Conservation (phyloP, 1,140 invertebrate genomes). For the Conus ventricosus region DNA sequence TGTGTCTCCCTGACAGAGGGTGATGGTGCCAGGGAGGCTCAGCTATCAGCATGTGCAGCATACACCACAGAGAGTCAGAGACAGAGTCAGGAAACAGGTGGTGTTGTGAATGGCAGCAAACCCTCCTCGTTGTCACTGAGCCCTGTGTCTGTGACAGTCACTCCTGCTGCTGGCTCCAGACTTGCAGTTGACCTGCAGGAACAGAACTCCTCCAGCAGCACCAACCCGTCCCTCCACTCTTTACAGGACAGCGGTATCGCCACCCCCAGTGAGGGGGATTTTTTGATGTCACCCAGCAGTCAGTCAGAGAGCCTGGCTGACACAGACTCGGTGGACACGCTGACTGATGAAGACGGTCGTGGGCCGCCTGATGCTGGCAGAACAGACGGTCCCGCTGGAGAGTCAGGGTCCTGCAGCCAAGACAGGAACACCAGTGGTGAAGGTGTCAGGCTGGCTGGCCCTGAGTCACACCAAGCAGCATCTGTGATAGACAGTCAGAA, state of each 20-base stretch:
- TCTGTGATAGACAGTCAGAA: slow-evolving; percentile 21
- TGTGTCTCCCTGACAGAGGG: neutral
- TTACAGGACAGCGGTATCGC: slow-evolving; percentile 17
- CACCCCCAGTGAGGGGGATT: neutral
- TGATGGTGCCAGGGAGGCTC: neutral
- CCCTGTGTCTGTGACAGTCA: neutral
- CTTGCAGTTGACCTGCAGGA: neutral
- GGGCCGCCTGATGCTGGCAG: neutral
- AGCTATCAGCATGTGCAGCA: neutral
- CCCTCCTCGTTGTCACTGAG: neutral
- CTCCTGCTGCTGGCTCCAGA: neutral
- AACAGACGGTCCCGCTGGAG: neutral
- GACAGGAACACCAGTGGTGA: neutral
- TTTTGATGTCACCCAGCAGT: slow-evolving; percentile 16
- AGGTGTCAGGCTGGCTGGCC: neutral
- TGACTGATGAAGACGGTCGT: neutral
- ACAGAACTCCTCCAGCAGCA: neutral
- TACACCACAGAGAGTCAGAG: neutral
- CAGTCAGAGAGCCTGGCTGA: slow-evolving; percentile 27
- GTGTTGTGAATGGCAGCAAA: neutral
- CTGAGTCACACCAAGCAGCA: neutral
- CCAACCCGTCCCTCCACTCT: neutral
- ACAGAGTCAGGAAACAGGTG: neutral
- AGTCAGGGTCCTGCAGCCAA: neutral
- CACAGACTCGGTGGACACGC: neutral